These are phyloP conservation scores for Nymphalis io DNA, from an alignment of 1,140 invertebrate species.

Conservation along the genomic window DNA sequence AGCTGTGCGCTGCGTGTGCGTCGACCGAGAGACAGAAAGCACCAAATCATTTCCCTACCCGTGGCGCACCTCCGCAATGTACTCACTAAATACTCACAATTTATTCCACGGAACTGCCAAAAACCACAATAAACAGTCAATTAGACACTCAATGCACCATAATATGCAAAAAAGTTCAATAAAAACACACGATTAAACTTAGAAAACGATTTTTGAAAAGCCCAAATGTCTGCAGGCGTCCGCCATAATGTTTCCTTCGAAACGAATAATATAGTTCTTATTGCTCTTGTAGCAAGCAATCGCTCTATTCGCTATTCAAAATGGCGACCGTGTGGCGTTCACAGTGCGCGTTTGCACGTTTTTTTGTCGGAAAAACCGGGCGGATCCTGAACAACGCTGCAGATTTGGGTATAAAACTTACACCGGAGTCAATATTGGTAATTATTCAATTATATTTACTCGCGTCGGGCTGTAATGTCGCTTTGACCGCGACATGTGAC, in stretches of 20 bases:
- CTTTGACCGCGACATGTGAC: conserved; percentile 80
- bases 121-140: conserved; percentile 77
- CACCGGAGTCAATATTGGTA: conserved; percentile 73
- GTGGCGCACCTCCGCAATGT: conserved; percentile 80
- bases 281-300: conserved; percentile 77
- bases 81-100: conserved; percentile 78
- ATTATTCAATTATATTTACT: conserved; percentile 77
- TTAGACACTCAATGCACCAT: conserved; percentile 75
- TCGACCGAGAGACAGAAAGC: conserved; percentile 78
- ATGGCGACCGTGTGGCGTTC: conserved; percentile 80
- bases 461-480: conserved; percentile 64
- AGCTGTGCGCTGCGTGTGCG: conserved; percentile 80
- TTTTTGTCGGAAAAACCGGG: conserved; percentile 74
- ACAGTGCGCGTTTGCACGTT: conserved; percentile 74
- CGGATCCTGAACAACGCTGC: conserved; percentile 72
- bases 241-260: conserved; percentile 82
- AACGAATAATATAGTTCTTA: conserved; percentile 81
- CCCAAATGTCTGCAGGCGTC: conserved; percentile 80
- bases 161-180: conserved; percentile 81
- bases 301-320: conserved; percentile 82
- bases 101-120: conserved; percentile 72
- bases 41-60: conserved; percentile 81
- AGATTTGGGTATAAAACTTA: conserved; percentile 68
- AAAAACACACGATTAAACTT: conserved; percentile 80
- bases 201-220: conserved; percentile 82